phyloP scores from a whole-genome alignment of 2,113 vertebrate genomes.

The Junco hyemalis region DNA sequence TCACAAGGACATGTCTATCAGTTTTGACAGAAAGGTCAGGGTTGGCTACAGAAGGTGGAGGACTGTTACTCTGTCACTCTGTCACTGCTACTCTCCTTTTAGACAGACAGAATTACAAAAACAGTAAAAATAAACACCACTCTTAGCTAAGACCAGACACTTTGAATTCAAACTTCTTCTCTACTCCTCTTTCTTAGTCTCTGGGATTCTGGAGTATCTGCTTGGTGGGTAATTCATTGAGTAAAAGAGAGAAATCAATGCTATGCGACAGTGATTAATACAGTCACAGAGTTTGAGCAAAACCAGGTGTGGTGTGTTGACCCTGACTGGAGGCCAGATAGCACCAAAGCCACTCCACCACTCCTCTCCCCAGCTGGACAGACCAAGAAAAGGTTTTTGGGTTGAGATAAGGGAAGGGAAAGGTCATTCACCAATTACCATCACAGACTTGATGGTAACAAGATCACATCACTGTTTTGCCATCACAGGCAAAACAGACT shows the following conservation, averaged over 20 bases:
- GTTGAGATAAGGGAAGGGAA: background rate
- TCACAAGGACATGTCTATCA: background rate
- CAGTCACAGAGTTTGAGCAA: background rate
- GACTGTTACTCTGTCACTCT: background rate
- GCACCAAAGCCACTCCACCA: no score
- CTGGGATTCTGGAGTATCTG: background rate
- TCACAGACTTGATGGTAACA: no score
- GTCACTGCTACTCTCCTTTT: background rate
- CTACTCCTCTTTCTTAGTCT: background rate
- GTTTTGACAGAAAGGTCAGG: background rate
- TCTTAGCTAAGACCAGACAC: background rate
- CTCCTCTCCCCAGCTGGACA: fast-evolving
- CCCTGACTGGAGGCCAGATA: background rate
- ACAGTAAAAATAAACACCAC: background rate
- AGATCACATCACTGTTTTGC: no score
- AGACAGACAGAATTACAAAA: background rate
- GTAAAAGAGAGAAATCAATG: background rate
- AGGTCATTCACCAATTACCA: fast-evolving
- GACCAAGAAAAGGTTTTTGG: fast-evolving
- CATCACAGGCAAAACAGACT: background rate
- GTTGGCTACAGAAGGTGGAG: background rate
- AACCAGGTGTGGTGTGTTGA: background rate
- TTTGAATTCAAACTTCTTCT: background rate
- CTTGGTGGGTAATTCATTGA: background rate
- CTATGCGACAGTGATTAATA: background rate